Base-by-base conservation (phyloP, 2,888 invertebrate species). In the Schizaphis graminum region DNA sequence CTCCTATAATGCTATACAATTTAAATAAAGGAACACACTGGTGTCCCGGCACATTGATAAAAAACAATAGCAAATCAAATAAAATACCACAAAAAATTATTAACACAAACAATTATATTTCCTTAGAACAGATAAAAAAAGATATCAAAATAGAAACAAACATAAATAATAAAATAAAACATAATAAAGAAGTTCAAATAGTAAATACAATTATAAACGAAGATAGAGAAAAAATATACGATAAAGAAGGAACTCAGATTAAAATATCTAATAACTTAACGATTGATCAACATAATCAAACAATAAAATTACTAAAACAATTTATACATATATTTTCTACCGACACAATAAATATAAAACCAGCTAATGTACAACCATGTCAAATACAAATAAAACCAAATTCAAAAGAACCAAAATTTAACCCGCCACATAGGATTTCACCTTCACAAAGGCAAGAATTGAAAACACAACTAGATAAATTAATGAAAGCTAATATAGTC, bases 311-410 rank as follows among this genome's bases (percentile, higher is more conserved):
- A n/a, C 4, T 94, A n/a, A 44, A 56, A 57, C 3, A 13, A 24
- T 90, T 47, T 67, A 85, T 84, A 35, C 85, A 94, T 44, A 67
- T 94, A 67, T 94, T 94, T 84, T 89, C 92, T 3, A 85, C 84
- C 2, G 88, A 94, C n/a, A 57, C 89, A 21, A 35, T 86, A 4
- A 47, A 90, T 24, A 47, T 93, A 41, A 61, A 47, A 93, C 89
- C 28, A 11, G 61, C 28, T 3, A 61, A 61, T 11, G 61, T 61
- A 35, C 85, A 89, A 41, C 90, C 84, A 1, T 92, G 89, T 41
- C 26, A 92, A 86, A 92, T 94, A 56, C 90, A 92, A 13, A 13
- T 94, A 3, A 89, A 35, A 35, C 85, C 49, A 13, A 44, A 87
- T 10, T 10, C 47, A 3, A 57, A 87, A 11, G 49, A 85, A 53